Evolutionary conservation across 2,888 invertebrate genomes (phyloP).

Genomic region (Girardia tigrina): DNA sequence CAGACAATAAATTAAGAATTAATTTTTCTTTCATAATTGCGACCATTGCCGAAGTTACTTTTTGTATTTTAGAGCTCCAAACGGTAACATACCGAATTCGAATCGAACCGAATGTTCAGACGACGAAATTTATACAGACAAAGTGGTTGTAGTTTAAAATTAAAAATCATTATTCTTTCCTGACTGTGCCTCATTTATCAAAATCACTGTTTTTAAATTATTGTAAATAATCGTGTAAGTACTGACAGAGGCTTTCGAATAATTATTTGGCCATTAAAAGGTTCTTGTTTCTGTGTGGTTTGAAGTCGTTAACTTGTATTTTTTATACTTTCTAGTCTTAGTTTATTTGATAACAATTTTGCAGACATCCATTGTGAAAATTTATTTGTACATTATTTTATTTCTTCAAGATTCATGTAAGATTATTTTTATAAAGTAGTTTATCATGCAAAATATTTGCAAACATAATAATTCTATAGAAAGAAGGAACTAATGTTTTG

Average conservation of each 20-base stretch:
- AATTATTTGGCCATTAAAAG: not conserved
- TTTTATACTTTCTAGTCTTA: conserved; percentile 13
- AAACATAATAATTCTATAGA: not conserved
- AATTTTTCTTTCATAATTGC: too few species aligned
- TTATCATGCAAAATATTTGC: not conserved
- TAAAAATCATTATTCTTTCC: conserved; percentile 5
- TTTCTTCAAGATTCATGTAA: conserved; percentile 18
- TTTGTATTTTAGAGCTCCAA: not conserved
- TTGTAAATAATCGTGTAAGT: not conserved
- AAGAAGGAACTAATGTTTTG: not conserved
- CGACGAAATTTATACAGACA: not conserved
- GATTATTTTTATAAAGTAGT: conserved; percentile 14
- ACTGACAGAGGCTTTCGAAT: conserved; percentile 23
- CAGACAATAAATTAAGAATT: too few species aligned
- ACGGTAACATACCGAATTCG: not conserved
- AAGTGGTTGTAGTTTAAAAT: not conserved
- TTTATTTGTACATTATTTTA: conserved; percentile 11
- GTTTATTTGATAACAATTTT: not conserved
- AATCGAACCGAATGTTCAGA: not conserved
- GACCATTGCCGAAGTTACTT: too few species aligned
- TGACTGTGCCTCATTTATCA: conserved; percentile 14
- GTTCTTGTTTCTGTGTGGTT: conserved; percentile 17
- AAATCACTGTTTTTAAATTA: not conserved
- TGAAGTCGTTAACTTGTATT: not conserved
- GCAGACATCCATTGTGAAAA: not conserved